Evolutionary conservation across 92 coral and sea anemone species (phyloP).

Genomic region (Heteractis magnifica): DNA sequence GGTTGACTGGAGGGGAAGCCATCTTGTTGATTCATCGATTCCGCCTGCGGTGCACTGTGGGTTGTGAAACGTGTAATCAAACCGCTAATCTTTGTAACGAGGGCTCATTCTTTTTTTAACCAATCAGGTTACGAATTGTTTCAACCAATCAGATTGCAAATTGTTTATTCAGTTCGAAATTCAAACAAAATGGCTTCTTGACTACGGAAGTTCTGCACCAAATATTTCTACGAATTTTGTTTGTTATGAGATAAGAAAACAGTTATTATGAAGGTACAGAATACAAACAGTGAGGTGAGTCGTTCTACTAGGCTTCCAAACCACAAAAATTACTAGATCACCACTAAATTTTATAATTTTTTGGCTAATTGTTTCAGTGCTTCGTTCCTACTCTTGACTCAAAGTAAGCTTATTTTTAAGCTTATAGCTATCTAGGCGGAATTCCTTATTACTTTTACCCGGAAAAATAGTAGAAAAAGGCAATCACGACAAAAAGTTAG

Average conservation of each 20-base stretch:
- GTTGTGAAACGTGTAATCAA: constrained; percentile 60
- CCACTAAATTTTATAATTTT: neutral
- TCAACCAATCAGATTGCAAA: constrained; percentile 52
- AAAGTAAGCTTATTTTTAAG: too few relatives aligned
- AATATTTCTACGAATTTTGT: neutral
- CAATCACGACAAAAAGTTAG: too few relatives aligned
- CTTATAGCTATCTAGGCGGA: too few relatives aligned
- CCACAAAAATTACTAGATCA: neutral
- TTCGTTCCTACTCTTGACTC: neutral
- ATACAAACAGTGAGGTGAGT: neutral
- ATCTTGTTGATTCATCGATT: constrained; percentile 82
- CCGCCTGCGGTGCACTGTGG: constrained; percentile 60
- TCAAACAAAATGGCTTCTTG: constrained; percentile 46
- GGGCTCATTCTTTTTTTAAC: neutral
- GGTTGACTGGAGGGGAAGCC: constrained; percentile 84
- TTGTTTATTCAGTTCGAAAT: constrained; percentile 54
- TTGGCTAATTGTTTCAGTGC: neutral
- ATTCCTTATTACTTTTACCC: too few relatives aligned
- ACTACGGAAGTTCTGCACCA: neutral
- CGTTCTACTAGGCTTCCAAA: neutral
- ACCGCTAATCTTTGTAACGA: constrained; percentile 22
- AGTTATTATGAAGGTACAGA: constrained; percentile 13
- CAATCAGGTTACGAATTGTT: neutral
- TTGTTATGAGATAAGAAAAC: neutral
- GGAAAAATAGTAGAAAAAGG: too few relatives aligned